Evolutionary conservation across 2,113 vertebrate species (phyloP).

Genomic region (Myrmecobius fasciatus): DNA sequence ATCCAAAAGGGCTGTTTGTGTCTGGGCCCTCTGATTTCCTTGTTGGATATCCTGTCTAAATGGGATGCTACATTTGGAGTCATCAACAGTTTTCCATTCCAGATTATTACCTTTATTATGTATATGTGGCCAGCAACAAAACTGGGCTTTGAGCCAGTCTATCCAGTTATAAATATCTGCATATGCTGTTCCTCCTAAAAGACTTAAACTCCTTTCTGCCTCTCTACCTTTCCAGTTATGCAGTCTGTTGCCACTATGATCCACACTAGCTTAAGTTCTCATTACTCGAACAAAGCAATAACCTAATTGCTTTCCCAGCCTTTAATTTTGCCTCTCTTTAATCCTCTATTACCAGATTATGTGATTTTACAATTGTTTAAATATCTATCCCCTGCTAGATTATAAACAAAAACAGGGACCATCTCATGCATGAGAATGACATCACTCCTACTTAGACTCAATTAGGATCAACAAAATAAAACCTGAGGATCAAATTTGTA

Average conservation of each 20-base stretch:
- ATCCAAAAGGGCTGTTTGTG: neutral
- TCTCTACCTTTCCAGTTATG: neutral
- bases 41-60: neutral
- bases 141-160: neutral
- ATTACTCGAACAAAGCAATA: neutral
- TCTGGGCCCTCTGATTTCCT: neutral
- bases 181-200: neutral
- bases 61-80: neutral
- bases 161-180: neutral
- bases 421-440: neutral
- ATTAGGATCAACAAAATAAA: neutral
- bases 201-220: neutral
- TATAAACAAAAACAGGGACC: neutral
- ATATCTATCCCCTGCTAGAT: neutral
- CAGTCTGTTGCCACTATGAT: neutral
- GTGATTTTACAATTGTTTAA: neutral
- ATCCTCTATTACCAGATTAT: neutral
- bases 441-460: neutral
- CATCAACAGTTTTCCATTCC: neutral
- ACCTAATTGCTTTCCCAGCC: neutral
- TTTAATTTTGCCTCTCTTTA: neutral
- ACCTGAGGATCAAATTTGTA: neutral
- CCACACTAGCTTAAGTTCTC: neutral
- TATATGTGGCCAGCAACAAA: neutral
- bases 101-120: neutral